Percentiles rank a stretch among this genome's conserved stretches.
phyloP scores from a whole-genome alignment of 2,888 invertebrate species.

The Heliconius hortense region DNA sequence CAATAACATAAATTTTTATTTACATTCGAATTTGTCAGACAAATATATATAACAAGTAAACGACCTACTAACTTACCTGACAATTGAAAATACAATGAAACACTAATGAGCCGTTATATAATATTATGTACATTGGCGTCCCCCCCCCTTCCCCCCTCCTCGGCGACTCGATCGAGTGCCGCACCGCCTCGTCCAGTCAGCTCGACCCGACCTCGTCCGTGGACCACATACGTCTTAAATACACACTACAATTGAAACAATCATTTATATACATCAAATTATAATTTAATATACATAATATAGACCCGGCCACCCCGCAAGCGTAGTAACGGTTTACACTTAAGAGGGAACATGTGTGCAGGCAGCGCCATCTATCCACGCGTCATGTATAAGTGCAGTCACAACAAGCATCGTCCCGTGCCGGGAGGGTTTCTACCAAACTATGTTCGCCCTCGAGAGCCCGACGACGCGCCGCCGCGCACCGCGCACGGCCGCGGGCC shows the following conservation, averaged over 20 bases:
- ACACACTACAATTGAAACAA: slow-evolving; percentile 71
- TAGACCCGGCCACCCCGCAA: slow-evolving; percentile 25
- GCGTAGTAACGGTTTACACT: slow-evolving; percentile 18
- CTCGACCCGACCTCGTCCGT: slow-evolving; percentile 46
- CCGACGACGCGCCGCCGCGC: slow-evolving; percentile 17
- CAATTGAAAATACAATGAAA: slow-evolving; percentile 61
- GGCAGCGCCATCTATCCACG: slow-evolving; percentile 11
- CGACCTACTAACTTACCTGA: slow-evolving; percentile 58
- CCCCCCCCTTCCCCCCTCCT: not conserved
- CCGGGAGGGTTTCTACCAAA: slow-evolving; percentile 27
- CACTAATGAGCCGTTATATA: slow-evolving; percentile 36
- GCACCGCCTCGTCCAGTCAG: not conserved
- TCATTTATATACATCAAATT: slow-evolving; percentile 75
- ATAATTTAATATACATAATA: slow-evolving; percentile 70
- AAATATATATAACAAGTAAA: slow-evolving; percentile 68
- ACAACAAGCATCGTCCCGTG: slow-evolving; percentile 20
- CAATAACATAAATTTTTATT: slow-evolving; percentile 81
- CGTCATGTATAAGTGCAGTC: slow-evolving; percentile 13
- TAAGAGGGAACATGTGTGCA: slow-evolving; percentile 28
- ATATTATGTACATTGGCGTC: slow-evolving; percentile 35
- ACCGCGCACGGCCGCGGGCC: slow-evolving; percentile 61
- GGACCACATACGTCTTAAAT: slow-evolving; percentile 65
- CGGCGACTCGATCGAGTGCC: not conserved
- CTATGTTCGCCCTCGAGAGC: slow-evolving; percentile 23
- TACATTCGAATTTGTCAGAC: slow-evolving; percentile 79